Evolutionary conservation across 2,888 invertebrate genomes (phyloP), one percentile per base, ranked within the genome.

Genomic region (Bombyx huttoni): DNA sequence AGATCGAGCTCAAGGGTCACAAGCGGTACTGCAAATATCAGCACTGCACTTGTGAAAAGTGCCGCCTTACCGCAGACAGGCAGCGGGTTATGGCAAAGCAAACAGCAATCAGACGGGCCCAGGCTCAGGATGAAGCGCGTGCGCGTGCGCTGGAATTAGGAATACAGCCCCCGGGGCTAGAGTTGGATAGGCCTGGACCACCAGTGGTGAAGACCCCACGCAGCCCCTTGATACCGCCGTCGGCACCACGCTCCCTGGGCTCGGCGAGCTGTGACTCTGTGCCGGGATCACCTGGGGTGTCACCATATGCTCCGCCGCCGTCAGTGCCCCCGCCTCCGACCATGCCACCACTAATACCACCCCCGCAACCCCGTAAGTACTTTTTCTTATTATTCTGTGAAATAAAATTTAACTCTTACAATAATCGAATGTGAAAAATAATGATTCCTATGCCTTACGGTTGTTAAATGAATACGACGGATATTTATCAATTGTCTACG

Each of bases 41-140:
- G 58, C 90, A 91, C 73, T 97, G 97, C 83, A 91, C 89, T 56
- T 98, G 98, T 82, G 93, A 94, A 61, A 95, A 95, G 84, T 98
- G 98, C 77, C 91, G 93, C 57, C 85, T 96, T 54, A 96, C 97
- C 0, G 94, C 94, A 0, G 96, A 96, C 70, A 85, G 97, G 49
- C 97, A 97, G 81, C 89, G 94, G 13, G 94, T 96, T 54, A 97
- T 97, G 97, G 97, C 97, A 54, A 85, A 91, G 70, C 95, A 96
- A 86, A 96, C 96, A 34, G 96, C 96, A 0, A 74, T 94, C 60
- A 81, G 96, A 50, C 90, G 97, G 50, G 96, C 95, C 48, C 94
- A 95, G 76, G 94, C 94, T 51, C 96, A 96, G 83, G 96, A 96
- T 70, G 95, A 96, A 74, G 92, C 92, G 50, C 78, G 91, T 7